phyloP scores from a whole-genome alignment of 2,888 invertebrate species.

The Parnassius orleans region DNA sequence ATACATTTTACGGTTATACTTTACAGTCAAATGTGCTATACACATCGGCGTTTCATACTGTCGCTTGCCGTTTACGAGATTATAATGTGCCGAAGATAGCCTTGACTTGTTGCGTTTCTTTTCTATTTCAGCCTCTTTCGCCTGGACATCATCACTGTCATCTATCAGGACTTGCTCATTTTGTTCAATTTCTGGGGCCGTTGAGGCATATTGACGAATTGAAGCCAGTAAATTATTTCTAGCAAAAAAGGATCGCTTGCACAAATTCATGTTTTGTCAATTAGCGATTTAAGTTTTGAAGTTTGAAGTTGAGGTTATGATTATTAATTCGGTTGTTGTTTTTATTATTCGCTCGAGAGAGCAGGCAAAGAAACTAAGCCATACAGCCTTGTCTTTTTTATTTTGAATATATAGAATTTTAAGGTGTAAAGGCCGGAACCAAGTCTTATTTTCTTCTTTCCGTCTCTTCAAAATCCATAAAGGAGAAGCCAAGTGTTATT shows the following conservation, averaged over 20 bases:
- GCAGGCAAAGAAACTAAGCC: too few relatives aligned
- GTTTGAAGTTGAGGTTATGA: constrained; percentile 19
- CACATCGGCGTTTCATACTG: constrained; percentile 82
- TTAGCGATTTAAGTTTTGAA: background rate
- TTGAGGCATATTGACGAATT: constrained; percentile 53
- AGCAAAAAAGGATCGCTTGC: constrained; percentile 46
- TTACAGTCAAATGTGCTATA: constrained; percentile 84
- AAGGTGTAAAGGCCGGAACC: too few relatives aligned
- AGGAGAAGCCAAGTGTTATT: too few relatives aligned
- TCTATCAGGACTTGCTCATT: constrained; percentile 60
- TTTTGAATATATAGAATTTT: too few relatives aligned
- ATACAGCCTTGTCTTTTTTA: too few relatives aligned
- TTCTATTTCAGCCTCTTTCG: constrained; percentile 76
- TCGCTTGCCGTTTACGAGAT: constrained; percentile 78
- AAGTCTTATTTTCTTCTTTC: too few relatives aligned
- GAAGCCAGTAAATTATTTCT: constrained; percentile 48
- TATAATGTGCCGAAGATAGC: constrained; percentile 80
- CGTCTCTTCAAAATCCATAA: too few relatives aligned
- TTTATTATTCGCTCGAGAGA: too few relatives aligned
- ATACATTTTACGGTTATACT: constrained; percentile 85
- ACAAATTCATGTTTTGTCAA: constrained; percentile 57
- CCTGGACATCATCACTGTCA: constrained; percentile 69
- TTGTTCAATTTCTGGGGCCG: constrained; percentile 52
- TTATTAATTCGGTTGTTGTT: too few relatives aligned
- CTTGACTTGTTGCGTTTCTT: constrained; percentile 86